Conservation (phyloP, 2,888 invertebrate genomes). For the Archips crataeganus region DNA sequence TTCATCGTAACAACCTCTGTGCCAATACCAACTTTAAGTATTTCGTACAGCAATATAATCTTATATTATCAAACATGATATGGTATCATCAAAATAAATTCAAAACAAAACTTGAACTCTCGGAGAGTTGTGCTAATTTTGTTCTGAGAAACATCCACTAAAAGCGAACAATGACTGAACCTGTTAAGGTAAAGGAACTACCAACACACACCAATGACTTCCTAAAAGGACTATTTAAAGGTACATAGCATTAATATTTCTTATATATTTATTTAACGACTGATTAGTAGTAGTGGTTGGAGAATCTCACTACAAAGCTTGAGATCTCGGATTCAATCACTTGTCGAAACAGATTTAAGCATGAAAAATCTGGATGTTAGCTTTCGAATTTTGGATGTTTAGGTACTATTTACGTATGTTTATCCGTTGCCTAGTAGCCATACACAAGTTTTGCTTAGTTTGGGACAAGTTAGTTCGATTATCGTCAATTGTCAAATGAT, state of each 20-base stretch:
- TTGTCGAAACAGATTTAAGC: too few relatives aligned
- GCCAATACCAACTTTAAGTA: background rate
- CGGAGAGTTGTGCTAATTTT: background rate
- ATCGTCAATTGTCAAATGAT: too few relatives aligned
- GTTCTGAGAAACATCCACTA: background rate
- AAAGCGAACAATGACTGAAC: background rate
- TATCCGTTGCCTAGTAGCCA: too few relatives aligned
- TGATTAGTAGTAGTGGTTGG: too few relatives aligned
- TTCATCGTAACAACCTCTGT: background rate
- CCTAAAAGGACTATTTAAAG: conserved; percentile 5
- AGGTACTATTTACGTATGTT: too few relatives aligned
- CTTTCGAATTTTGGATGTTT: too few relatives aligned
- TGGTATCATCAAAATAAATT: background rate
- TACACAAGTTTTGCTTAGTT: too few relatives aligned
- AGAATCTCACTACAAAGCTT: too few relatives aligned
- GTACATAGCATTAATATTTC: background rate
- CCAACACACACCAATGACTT: background rate
- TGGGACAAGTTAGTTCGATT: too few relatives aligned
- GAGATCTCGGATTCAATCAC: too few relatives aligned
- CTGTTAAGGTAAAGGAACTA: conserved; percentile 8
- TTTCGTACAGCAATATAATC: background rate
- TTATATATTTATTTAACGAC: too few relatives aligned
- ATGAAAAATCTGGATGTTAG: too few relatives aligned
- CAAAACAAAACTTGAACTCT: background rate
- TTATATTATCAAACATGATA: background rate